A percentile compares a stretch with the other conserved stretches of the same genome.
Conservation (phyloP, 2,888 invertebrate species). For the Tortrix viridana region DNA sequence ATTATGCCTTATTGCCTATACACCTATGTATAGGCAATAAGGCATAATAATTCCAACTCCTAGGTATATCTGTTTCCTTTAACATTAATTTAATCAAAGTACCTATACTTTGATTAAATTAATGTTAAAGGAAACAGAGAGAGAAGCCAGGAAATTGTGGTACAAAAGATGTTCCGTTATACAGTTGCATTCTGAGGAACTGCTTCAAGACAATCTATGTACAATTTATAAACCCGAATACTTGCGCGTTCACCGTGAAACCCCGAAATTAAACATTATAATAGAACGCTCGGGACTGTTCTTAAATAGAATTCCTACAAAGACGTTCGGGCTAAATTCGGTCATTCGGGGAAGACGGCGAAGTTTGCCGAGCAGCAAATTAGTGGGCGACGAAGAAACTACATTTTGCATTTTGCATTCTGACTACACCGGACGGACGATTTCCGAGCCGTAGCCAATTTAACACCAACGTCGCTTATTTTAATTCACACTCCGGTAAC, state of each 20-base stretch:
- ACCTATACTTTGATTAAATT: too few relatives aligned
- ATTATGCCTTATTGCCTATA: too few relatives aligned
- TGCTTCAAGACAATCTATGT: conserved; percentile 2
- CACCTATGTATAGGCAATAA: too few relatives aligned
- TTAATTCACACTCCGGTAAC: conserved; percentile 48
- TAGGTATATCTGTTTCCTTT: too few relatives aligned
- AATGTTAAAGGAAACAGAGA: too few relatives aligned
- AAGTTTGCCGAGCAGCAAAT: conserved; percentile 67
- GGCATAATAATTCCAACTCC: too few relatives aligned
- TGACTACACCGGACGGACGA: conserved; percentile 42
- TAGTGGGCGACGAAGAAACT: conserved; percentile 63
- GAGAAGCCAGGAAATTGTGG: background rate
- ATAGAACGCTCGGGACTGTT: conserved; percentile 37
- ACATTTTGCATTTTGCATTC: conserved; percentile 40
- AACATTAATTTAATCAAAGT: too few relatives aligned
- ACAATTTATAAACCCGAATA: conserved; percentile 25
- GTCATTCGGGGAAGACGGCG: conserved; percentile 52
- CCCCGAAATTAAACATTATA: conserved; percentile 38
- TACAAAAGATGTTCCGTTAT: background rate
- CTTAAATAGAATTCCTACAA: conserved; percentile 45
- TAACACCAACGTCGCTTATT: conserved; percentile 46
- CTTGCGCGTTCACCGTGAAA: conserved; percentile 37
- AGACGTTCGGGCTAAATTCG: conserved; percentile 48
- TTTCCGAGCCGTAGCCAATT: conserved; percentile 49
- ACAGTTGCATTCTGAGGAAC: background rate